Conservation (phyloP, 2,113 vertebrate species). For the Indicator maculatus region DNA sequence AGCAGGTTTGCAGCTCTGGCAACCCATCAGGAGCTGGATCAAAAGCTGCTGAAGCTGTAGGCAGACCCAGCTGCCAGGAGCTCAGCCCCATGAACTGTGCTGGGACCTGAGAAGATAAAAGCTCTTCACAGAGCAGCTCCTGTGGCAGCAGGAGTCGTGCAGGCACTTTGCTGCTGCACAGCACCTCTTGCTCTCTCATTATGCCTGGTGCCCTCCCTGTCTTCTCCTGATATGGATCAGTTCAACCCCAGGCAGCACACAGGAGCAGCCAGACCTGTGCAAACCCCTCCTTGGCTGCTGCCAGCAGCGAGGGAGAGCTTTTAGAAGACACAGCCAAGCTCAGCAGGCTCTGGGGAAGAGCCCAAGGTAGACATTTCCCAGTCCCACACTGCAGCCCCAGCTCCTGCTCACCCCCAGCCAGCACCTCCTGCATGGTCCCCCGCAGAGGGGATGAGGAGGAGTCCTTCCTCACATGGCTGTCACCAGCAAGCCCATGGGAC, state of each 20-base stretch:
- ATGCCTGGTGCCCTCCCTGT: background rate
- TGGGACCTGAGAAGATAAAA: background rate
- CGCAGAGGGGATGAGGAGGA: background rate
- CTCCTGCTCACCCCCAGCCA: background rate
- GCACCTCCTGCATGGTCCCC: fast-evolving
- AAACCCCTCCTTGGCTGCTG: background rate
- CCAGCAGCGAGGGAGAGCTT: background rate
- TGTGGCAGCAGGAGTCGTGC: background rate
- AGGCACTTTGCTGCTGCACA: background rate
- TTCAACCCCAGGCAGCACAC: background rate
- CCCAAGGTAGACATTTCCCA: fast-evolving
- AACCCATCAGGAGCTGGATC: background rate
- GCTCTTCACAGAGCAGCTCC: background rate
- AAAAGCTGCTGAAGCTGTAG: background rate
- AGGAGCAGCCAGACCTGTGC: constrained; percentile 1
- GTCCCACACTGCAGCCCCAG: background rate
- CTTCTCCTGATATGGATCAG: background rate
- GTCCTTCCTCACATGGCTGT: fast-evolving
- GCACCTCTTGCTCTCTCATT: background rate
- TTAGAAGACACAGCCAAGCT: background rate
- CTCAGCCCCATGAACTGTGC: background rate
- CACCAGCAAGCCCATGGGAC: background rate
- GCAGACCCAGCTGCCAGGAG: background rate
- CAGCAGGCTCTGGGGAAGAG: background rate
- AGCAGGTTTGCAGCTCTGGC: background rate